A percentile compares a stretch with the other conserved stretches of the same genome.
These are phyloP conservation scores for Hyperoodon ampullatus DNA, from an alignment of 2,113 vertebrate genomes.

Conservation along the genomic window DNA sequence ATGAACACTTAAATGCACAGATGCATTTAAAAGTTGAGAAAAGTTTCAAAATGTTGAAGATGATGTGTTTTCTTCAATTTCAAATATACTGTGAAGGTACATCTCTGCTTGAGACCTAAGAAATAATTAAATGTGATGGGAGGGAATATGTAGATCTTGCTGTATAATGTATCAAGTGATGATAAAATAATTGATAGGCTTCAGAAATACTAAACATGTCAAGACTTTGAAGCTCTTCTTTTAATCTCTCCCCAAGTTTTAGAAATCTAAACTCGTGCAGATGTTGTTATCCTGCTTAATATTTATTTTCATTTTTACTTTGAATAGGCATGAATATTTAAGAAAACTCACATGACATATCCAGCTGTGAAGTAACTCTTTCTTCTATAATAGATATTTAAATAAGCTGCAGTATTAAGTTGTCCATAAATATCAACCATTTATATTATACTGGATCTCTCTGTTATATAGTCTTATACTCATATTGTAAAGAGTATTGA, in stretches of 20 bases:
- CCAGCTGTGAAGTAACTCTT: neutral
- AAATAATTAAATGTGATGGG: neutral
- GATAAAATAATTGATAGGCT: neutral
- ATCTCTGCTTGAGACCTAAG: neutral
- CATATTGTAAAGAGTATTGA: neutral
- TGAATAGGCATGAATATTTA: neutral
- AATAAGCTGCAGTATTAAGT: neutral
- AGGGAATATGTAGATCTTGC: neutral
- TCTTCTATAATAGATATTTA: neutral
- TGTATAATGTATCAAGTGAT: neutral
- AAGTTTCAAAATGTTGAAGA: neutral
- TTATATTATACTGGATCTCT: no score
- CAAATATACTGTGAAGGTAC: neutral
- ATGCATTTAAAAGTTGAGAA: neutral
- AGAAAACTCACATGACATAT: accelerated
- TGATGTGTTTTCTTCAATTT: neutral
- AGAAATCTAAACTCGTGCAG: neutral
- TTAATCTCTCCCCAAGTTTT: neutral
- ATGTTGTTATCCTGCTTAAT: neutral
- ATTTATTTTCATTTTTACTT: neutral
- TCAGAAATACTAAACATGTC: neutral
- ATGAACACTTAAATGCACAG: neutral
- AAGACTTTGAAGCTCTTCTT: neutral
- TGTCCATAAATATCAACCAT: neutral
- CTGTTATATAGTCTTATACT: neutral